A percentile compares a stretch with the other conserved stretches of the same genome.
These are phyloP conservation scores for Muscicapa striata DNA, from an alignment of 2,797 vertebrate genomes.

Conservation along the genomic window DNA sequence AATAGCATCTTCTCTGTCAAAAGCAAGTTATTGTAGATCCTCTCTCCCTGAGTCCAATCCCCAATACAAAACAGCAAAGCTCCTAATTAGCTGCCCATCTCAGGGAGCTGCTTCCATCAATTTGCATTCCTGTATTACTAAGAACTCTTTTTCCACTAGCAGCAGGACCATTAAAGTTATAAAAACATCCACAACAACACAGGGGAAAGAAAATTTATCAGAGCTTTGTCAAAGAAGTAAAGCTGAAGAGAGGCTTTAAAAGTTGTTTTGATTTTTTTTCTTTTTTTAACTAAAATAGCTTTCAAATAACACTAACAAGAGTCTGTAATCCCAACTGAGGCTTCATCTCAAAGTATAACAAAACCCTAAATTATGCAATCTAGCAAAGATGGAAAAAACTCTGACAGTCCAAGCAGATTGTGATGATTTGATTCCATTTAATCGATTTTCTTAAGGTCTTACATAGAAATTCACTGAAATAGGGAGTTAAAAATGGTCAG, in stretches of 20 bases:
- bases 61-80: neutral
- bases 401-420: neutral
- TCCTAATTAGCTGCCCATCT: constrained; percentile 1
- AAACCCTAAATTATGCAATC: neutral
- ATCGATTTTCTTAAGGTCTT: neutral
- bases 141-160: neutral
- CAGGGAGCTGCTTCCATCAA: neutral
- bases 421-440: neutral
- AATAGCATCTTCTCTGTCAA: neutral
- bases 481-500: neutral
- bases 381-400: neutral
- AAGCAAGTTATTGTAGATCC: neutral
- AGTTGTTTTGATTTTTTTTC: neutral
- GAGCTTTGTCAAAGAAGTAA: neutral
- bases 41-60: neutral
- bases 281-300: neutral
- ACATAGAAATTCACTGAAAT: neutral
- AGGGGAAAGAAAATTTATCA: neutral
- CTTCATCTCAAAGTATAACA: neutral
- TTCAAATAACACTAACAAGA: neutral
- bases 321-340: neutral
- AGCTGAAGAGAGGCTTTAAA: neutral
- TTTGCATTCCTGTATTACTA: neutral
- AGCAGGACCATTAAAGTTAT: neutral
- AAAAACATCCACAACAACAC: neutral